Base-by-base conservation (phyloP, 1,140 invertebrate species). In the Drosophila arawakana region DNA sequence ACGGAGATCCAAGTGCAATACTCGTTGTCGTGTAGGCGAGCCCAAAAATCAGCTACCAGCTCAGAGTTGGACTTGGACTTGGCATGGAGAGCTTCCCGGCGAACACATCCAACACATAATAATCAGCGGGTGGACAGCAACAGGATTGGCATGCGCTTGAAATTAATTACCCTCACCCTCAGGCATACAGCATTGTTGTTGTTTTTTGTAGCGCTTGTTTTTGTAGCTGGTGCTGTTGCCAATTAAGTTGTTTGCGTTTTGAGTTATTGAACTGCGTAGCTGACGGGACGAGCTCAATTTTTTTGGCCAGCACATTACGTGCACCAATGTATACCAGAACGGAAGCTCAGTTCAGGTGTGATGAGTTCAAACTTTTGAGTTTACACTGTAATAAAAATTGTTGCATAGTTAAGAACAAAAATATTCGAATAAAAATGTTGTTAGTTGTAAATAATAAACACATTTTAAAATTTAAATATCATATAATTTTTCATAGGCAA, bases 111-210 rank as follows among this genome's bases (percentile, higher is more conserved):
- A 66, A 25, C 84, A 89, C 84, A 88, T 88, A 88, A 89, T 89
- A 88, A 88, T 88, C 84, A 89, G 84, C 84, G 84, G 84, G 84
- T 88, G 84, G 84, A 88, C 84, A 88, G 84, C 80, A 75, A 78
- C 84, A 88, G 84, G 84, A 89, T 88, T 88, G 84, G 65, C 84
- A 89, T 88, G 84, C 84, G 80, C 79, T 84, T 82, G 49, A 88
- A 80, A 88, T 88, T 88, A 88, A 88, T 88, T 88, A 88, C 84
- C 73, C 74, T 44, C 49, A 52, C 66, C 57, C 61, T 47, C 41
- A 52, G 75, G 37, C 54, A 61, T 11, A 49, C 39, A n/a, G 7
- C 43, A 15, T 60, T 62, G 76, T 44, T 75, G 70, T 25, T 71
- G 58, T 54, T 46, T 71, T 44, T 69, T 73, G 62, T 15, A 15